Evolutionary conservation across 1,140 invertebrate species (phyloP).

Genomic region (Pseudomyrmex concolor): DNA sequence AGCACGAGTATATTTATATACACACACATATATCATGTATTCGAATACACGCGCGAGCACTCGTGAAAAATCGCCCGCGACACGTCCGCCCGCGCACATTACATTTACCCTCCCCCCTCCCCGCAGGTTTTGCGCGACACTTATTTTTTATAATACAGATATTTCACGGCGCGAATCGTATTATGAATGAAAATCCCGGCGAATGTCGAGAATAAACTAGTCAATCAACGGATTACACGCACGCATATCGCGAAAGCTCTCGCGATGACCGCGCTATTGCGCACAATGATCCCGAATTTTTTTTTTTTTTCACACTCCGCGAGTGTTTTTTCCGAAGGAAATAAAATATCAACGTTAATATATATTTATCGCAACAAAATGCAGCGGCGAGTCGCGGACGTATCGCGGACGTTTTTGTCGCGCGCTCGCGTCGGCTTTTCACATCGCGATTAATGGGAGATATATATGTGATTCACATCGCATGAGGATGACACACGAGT

Average conservation of each 20-base stretch:
- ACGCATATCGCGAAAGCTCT: too few species aligned
- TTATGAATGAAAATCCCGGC: slow-evolving; percentile 24
- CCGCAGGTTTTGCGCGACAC: too few species aligned
- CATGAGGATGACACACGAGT: slow-evolving; percentile 13
- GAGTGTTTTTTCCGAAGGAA: too few species aligned
- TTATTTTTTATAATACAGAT: too few species aligned
- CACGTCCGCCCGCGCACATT: not conserved
- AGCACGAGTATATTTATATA: slow-evolving; percentile 28
- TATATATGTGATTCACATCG: slow-evolving; percentile 23
- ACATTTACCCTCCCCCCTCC: not conserved
- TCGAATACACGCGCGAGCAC: slow-evolving; percentile 6
- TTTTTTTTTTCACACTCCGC: too few species aligned
- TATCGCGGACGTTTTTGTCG: slow-evolving; percentile 33
- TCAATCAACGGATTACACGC: slow-evolving; percentile 4
- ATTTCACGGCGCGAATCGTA: not conserved
- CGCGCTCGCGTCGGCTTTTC: not conserved
- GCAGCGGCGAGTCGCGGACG: not conserved
- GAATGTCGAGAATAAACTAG: slow-evolving; percentile 13
- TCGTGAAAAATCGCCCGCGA: slow-evolving; percentile 37
- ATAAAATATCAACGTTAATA: too few species aligned
- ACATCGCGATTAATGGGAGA: not conserved
- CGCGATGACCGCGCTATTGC: too few species aligned
- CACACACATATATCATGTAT: too few species aligned
- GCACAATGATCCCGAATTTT: not conserved
- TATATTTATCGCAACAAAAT: not conserved